phyloP scores from a whole-genome alignment of 2,797 vertebrate genomes.

The Australoheros facetus region DNA sequence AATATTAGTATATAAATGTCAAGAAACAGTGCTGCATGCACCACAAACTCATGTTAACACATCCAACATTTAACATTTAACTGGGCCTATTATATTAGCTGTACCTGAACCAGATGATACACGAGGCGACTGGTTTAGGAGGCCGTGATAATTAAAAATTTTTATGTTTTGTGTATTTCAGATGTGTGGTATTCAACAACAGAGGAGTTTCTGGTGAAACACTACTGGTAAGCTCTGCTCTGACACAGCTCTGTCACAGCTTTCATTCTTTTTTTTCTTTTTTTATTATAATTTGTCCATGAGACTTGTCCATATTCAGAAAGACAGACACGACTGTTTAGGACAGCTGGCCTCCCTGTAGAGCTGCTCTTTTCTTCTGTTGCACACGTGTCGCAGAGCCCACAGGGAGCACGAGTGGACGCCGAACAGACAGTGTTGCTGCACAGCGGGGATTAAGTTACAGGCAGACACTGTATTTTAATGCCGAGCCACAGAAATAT shows the following conservation, averaged over 20 bases:
- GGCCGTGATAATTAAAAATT: background rate
- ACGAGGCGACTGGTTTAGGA: background rate
- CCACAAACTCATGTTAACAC: background rate
- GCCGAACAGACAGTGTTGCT: slow-evolving; percentile 56
- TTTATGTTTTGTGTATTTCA: slow-evolving; percentile 76
- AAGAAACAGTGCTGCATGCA: background rate
- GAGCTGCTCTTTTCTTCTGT: slow-evolving; percentile 40
- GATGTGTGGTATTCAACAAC: slow-evolving; percentile 97
- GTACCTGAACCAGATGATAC: background rate
- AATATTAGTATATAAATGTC: background rate
- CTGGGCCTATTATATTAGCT: background rate
- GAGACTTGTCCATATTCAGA: background rate
- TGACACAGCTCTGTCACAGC: background rate
- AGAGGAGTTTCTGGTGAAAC: slow-evolving; percentile 94
- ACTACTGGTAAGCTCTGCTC: slow-evolving; percentile 87
- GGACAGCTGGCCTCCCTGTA: background rate
- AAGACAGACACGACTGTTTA: background rate
- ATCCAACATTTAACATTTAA: background rate
- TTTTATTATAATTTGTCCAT: background rate
- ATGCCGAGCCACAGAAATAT: slow-evolving; percentile 53
- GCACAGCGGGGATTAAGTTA: slow-evolving; percentile 67
- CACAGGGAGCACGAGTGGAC: slow-evolving; percentile 21
- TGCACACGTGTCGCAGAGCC: slow-evolving; percentile 31
- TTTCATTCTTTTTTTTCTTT: background rate
- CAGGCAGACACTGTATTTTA: slow-evolving; percentile 61